phyloP scores from a whole-genome alignment of 2,113 vertebrate species.

The Pyrgilauda ruficollis region DNA sequence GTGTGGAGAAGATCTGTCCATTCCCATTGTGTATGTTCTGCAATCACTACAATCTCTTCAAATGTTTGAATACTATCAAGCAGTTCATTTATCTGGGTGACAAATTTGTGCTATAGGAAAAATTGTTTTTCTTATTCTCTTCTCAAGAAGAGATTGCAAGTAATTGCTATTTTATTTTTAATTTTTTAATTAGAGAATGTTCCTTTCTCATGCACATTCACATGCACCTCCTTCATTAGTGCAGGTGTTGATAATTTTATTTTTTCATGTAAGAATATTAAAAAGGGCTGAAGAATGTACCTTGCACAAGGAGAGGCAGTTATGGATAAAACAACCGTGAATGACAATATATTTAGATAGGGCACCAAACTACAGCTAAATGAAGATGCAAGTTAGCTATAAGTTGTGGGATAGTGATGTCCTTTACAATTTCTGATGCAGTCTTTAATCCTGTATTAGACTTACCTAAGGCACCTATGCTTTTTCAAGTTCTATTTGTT shows the following conservation, averaged over 20 bases:
- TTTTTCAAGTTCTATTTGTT: not conserved
- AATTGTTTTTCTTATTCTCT: not conserved
- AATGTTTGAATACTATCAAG: not conserved
- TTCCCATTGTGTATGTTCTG: accelerated
- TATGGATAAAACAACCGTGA: not conserved
- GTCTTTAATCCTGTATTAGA: not conserved
- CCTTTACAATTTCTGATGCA: not conserved
- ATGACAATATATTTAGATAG: not conserved
- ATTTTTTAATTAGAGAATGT: not conserved
- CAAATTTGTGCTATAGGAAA: not conserved
- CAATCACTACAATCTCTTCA: not conserved
- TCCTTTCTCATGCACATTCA: not conserved
- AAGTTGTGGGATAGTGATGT: not conserved
- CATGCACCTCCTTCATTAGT: not conserved
- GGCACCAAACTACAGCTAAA: accelerated
- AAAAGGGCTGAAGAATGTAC: not conserved
- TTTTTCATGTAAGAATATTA: not conserved
- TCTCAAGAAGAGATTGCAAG: not conserved
- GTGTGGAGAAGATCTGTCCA: not conserved
- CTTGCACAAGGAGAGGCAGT: not conserved
- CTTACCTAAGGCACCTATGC: not conserved
- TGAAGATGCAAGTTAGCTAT: not conserved
- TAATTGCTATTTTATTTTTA: not conserved
- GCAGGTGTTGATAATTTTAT: not conserved
- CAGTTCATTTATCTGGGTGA: not conserved